Evolutionary conservation across 2,888 invertebrate genomes (phyloP).

Genomic region (Trissolcus japonicus): DNA sequence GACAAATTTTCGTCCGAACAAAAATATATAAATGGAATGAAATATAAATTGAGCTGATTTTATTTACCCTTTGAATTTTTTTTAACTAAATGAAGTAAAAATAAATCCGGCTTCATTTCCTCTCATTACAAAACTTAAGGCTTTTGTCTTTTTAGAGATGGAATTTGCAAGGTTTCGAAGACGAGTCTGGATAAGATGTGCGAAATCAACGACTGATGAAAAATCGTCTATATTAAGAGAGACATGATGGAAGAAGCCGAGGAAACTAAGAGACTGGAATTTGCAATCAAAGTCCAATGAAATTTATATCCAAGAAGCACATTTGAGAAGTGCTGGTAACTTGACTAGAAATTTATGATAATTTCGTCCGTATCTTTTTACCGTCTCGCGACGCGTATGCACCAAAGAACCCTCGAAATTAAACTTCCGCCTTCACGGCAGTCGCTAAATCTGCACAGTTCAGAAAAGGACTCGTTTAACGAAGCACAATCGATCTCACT

Average conservation of each 20-base stretch:
- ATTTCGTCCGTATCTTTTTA: conserved; percentile 59
- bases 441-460: conserved; percentile 51
- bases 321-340: conserved; percentile 58
- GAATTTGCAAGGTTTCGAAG: conserved; percentile 22
- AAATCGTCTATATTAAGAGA: conserved; percentile 44
- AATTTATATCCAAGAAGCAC: conserved; percentile 63
- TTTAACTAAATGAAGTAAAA: too few species aligned
- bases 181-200: conserved; percentile 21
- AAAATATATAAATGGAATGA: too few species aligned
- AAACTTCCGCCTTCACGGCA: conserved; percentile 52
- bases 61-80: too few species aligned
- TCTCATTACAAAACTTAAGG: not conserved
- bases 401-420: conserved; percentile 60
- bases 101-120: not conserved
- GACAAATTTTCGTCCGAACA: too few species aligned
- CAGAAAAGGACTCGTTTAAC: conserved; percentile 39
- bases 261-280: conserved; percentile 52
- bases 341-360: conserved; percentile 64
- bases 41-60: too few species aligned
- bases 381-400: conserved; percentile 53
- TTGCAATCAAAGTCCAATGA: conserved; percentile 66
- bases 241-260: conserved; percentile 37
- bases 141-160: not conserved
- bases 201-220: conserved; percentile 46
- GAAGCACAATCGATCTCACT: conserved; percentile 45